Conservation (phyloP, 2,888 invertebrate genomes). For the Loripinus fragilis region DNA sequence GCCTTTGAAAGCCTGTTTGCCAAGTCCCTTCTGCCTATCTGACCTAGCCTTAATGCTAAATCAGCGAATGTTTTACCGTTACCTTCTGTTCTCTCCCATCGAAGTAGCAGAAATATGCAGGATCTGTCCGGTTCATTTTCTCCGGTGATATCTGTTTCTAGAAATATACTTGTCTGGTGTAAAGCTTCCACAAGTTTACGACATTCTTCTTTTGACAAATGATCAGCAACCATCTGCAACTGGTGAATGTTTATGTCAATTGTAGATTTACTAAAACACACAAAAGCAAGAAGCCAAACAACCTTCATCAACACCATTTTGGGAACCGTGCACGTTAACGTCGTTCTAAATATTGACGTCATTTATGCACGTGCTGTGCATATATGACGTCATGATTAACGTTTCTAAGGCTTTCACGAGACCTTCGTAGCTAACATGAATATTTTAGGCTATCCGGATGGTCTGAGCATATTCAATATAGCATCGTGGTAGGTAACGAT, state of each 20-base stretch:
- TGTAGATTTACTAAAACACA: slow-evolving; percentile 25
- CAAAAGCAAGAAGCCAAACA: neutral
- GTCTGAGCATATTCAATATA: too few species aligned
- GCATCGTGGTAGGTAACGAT: too few species aligned
- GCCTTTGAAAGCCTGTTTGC: slow-evolving; percentile 69
- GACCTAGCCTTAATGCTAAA: slow-evolving; percentile 69
- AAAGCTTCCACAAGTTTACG: slow-evolving; percentile 65
- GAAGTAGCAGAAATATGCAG: slow-evolving; percentile 67
- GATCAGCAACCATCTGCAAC: slow-evolving; percentile 76
- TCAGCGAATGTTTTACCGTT: slow-evolving; percentile 71
- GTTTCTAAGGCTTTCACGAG: too few species aligned
- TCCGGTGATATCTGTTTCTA: slow-evolving; percentile 26
- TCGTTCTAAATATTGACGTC: neutral
- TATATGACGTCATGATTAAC: too few species aligned
- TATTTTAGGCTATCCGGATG: too few species aligned
- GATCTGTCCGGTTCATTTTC: slow-evolving; percentile 53
- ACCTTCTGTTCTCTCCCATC: slow-evolving; percentile 72
- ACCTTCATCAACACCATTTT: neutral
- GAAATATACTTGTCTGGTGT: slow-evolving; percentile 43
- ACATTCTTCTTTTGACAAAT: slow-evolving; percentile 71
- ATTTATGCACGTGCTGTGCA: neutral
- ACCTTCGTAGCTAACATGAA: too few species aligned
- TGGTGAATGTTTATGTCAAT: slow-evolving; percentile 76
- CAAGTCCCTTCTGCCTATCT: slow-evolving; percentile 71
- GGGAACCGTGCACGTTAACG: neutral